phyloP scores from a whole-genome alignment of 2,888 invertebrate genomes.

The Andrena hattorfiana region DNA sequence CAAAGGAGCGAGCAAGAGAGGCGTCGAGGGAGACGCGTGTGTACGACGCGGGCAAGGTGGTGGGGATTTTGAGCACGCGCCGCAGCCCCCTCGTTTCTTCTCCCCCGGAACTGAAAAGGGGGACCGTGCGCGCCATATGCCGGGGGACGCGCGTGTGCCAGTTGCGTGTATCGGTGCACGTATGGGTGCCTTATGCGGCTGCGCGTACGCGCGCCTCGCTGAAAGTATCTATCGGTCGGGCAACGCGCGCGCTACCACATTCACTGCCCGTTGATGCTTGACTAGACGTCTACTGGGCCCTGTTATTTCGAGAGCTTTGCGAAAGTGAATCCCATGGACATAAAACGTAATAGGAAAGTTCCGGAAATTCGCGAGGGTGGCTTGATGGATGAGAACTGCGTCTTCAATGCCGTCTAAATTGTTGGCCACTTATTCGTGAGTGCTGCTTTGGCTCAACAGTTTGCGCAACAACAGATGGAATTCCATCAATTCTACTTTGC shows the following conservation, averaged over 20 bases:
- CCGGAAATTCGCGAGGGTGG: slow-evolving; percentile 22
- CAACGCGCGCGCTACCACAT: slow-evolving; percentile 24
- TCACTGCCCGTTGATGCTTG: slow-evolving; percentile 36
- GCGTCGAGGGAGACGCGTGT: slow-evolving; percentile 60
- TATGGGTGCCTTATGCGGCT: slow-evolving; percentile 28
- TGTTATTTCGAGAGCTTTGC: slow-evolving; percentile 28
- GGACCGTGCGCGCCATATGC: slow-evolving; percentile 76
- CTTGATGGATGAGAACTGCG: too few species aligned
- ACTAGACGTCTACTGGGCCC: slow-evolving; percentile 25
- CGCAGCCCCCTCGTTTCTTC: slow-evolving; percentile 77
- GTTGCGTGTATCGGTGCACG: slow-evolving; percentile 59
- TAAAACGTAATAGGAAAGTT: slow-evolving; percentile 18
- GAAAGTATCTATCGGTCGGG: slow-evolving; percentile 33
- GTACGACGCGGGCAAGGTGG: slow-evolving; percentile 61
- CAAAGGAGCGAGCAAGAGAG: slow-evolving; percentile 39
- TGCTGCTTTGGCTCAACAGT: too few species aligned
- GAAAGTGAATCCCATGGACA: slow-evolving; percentile 4
- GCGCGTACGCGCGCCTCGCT: slow-evolving; percentile 18
- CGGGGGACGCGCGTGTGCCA: slow-evolving; percentile 75
- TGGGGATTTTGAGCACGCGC: slow-evolving; percentile 84
- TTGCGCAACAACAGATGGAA: too few species aligned
- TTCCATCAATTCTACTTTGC: too few species aligned
- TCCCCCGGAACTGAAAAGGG: slow-evolving; percentile 76
- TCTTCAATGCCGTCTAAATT: too few species aligned
- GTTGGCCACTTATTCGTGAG: too few species aligned